Conservation (phyloP, 2,888 invertebrate genomes). For the Geotrupes spiniger region DNA sequence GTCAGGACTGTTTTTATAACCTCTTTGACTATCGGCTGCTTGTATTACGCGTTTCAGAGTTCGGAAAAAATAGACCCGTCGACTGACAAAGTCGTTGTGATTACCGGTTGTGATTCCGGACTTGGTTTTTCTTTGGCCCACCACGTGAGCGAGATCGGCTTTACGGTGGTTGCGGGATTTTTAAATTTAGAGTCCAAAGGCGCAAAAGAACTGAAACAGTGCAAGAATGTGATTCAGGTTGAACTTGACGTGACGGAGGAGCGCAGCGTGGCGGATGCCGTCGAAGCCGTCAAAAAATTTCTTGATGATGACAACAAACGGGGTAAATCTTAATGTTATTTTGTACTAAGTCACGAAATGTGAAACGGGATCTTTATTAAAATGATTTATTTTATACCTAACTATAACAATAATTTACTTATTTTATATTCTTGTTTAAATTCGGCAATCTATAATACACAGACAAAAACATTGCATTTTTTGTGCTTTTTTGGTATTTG, state of each 20-base stretch:
- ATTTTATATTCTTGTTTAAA: too few species aligned
- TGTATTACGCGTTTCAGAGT: conserved; percentile 36
- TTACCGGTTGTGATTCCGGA: conserved; percentile 86
- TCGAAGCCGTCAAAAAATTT: conserved; percentile 32
- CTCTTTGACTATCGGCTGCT: conserved; percentile 37
- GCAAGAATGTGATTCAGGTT: conserved; percentile 49
- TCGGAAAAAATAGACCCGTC: conserved; percentile 31
- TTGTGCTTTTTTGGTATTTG: too few species aligned
- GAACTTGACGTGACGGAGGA: conserved; percentile 67
- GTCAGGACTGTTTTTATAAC: conserved; percentile 38
- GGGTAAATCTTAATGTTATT: conserved; percentile 5
- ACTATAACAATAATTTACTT: not conserved
- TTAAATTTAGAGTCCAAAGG: conserved; percentile 60
- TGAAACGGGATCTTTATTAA: not conserved
- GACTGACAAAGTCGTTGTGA: conserved; percentile 56
- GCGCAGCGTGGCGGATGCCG: conserved; percentile 56
- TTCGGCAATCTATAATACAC: too few species aligned
- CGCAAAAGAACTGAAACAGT: conserved; percentile 52
- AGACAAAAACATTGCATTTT: too few species aligned
- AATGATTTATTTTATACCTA: conserved; percentile 9
- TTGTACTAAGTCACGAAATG: too few species aligned
- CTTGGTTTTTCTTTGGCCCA: conserved; percentile 73
- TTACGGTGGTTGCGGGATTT: conserved; percentile 77
- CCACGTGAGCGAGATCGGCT: conserved; percentile 60
- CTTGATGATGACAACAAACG: conserved; percentile 9